Conservation (phyloP, 2,888 invertebrate species). For the Yponomeuta plumbellus region DNA sequence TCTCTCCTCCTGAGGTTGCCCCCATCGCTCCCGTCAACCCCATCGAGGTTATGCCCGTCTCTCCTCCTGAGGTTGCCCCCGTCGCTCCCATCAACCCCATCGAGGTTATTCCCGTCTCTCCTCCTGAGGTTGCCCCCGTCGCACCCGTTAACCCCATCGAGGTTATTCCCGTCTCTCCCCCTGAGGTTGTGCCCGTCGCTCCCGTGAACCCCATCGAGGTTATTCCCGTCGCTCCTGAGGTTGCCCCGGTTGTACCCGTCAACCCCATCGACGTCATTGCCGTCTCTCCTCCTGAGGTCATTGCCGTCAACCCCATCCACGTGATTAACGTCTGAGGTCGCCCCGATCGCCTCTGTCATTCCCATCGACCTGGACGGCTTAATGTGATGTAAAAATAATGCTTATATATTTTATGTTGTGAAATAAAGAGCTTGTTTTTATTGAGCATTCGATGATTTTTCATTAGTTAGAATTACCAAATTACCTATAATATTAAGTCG, state of each 20-base stretch:
- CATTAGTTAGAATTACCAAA: not conserved
- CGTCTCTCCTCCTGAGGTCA: not conserved
- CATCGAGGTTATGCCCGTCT: not conserved
- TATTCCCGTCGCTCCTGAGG: not conserved
- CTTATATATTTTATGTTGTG: not conserved
- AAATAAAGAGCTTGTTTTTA: not conserved
- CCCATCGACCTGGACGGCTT: not conserved
- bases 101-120: not conserved
- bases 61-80: not conserved
- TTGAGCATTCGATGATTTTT: not conserved
- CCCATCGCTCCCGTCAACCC: not conserved
- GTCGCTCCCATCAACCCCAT: not conserved
- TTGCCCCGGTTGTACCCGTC: not conserved
- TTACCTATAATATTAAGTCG: no score
- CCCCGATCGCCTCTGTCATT: no score
- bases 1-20: slow-evolving; percentile 15
- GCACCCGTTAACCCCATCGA: slow-evolving; percentile 15
- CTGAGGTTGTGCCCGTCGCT: no score
- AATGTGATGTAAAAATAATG: not conserved
- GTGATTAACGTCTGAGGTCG: not conserved
- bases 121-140: not conserved
- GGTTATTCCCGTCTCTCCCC: no score
- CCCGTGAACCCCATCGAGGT: not conserved
- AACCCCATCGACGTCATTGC: not conserved
- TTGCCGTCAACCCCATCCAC: slow-evolving; percentile 20